phyloP scores from a whole-genome alignment of 2,888 invertebrate species.

The Macrophya annulata region DNA sequence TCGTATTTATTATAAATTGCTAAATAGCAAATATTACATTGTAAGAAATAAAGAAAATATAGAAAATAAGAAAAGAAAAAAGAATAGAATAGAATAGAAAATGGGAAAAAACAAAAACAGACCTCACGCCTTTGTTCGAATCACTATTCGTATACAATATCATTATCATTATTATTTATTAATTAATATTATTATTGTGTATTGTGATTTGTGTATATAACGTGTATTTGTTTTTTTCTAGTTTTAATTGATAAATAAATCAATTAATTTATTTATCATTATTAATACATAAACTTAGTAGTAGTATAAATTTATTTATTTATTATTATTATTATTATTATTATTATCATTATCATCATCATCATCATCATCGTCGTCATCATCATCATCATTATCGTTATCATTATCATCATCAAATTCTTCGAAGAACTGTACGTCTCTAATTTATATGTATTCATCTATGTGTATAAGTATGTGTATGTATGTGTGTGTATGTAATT shows the following conservation, averaged over 20 bases:
- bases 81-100: not conserved
- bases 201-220: not conserved
- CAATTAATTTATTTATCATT: not conserved
- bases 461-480: not conserved
- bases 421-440: too few relatives aligned
- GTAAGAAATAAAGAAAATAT: not conserved
- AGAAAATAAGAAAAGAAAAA: not conserved
- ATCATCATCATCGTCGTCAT: too few relatives aligned
- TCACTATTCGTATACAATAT: conserved; percentile 13
- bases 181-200: not conserved
- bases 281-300: not conserved
- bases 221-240: not conserved
- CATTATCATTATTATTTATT: not conserved
- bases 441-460: too few relatives aligned
- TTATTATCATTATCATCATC: not conserved
- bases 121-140: not conserved
- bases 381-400: too few relatives aligned
- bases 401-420: not conserved
- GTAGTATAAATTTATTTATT: not conserved
- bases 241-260: not conserved
- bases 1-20: not conserved
- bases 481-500: not conserved
- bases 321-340: not conserved
- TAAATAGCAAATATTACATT: not conserved
- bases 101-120: not conserved